Evolutionary conservation across 2,888 invertebrate genomes (phyloP).

Genomic region (Platycnemis pennipes): DNA sequence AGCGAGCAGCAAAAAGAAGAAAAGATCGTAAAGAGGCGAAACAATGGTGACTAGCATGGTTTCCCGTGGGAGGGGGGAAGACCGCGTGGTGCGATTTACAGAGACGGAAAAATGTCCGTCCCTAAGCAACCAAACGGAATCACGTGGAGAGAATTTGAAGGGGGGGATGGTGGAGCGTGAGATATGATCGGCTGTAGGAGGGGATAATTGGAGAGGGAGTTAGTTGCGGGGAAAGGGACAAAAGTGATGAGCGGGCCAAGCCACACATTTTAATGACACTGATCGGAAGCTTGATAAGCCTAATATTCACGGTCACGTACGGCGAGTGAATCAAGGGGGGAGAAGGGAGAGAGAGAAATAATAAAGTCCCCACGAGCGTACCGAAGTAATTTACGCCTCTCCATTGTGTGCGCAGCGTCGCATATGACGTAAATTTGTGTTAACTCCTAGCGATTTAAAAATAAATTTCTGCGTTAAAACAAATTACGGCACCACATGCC

Average conservation of each 20-base stretch:
- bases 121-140: neutral
- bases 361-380: neutral
- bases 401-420: neutral
- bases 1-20: too few species aligned
- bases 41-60: too few species aligned
- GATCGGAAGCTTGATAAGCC: neutral
- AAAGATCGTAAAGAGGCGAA: too few species aligned
- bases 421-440: neutral
- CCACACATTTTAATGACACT: conserved; percentile 5
- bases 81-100: too few species aligned
- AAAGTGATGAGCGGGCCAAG: neutral
- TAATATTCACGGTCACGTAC: neutral
- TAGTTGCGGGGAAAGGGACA: neutral
- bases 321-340: neutral
- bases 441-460: neutral
- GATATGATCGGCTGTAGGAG: neutral
- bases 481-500: neutral
- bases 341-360: neutral
- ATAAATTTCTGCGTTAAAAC: neutral
- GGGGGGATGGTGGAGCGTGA: neutral
- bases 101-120: neutral
- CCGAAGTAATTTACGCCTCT: neutral
- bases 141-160: neutral
- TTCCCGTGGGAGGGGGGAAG: too few species aligned
- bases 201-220: neutral